Base-by-base conservation (phyloP, 2,888 invertebrate genomes). In the Megastigmus dorsalis region DNA sequence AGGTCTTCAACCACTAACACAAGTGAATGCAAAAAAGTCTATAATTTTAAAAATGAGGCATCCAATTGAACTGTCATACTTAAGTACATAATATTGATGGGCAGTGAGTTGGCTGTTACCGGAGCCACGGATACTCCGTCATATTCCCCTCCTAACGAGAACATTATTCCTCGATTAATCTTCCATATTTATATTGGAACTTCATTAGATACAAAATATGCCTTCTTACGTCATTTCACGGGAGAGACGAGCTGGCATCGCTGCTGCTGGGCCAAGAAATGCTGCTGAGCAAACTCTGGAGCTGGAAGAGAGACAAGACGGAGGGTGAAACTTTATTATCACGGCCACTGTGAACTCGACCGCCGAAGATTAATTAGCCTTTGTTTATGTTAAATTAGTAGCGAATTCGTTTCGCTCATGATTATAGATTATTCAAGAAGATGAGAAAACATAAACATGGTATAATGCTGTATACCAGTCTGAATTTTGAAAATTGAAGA, bases 71-170 rank as follows among this genome's bases (percentile, higher is more conserved):
- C n/a, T n/a, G n/a, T n/a, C n/a, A n/a, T n/a, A n/a, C n/a, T n/a
- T n/a, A n/a, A n/a, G n/a, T n/a, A n/a, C n/a, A n/a, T 78, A 85
- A 85, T 86, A 86, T 86, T 86, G 85, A 86, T 85, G 84, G 84
- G 84, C 84, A 82, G 83, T 86, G 86, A 86, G 85, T 86, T 77
- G 81, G 80, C 84, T 80, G 79, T 85, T 85, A 83, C 84, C 81
- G 79, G 10, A 15, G 10, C 18, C 33, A 69, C 36, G 67, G 81
- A 80, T 82, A 84, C 81, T 86, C 84, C 84, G 86, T 86, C 86
- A 85, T 81, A n/a, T n/a, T 81, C 82, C 81, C 77, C 82, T 81
- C 77, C 77, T 84, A 84, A 86, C 84, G 84, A 84, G 67, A 80
- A 79, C 82, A 86, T 87, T 86, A 87, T 79, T 81, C 77, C 81